Evolutionary conservation across 2,888 invertebrate species (phyloP), one percentile per base, ranked within the genome.

Genomic region (Onthophagus sagittarius): DNA sequence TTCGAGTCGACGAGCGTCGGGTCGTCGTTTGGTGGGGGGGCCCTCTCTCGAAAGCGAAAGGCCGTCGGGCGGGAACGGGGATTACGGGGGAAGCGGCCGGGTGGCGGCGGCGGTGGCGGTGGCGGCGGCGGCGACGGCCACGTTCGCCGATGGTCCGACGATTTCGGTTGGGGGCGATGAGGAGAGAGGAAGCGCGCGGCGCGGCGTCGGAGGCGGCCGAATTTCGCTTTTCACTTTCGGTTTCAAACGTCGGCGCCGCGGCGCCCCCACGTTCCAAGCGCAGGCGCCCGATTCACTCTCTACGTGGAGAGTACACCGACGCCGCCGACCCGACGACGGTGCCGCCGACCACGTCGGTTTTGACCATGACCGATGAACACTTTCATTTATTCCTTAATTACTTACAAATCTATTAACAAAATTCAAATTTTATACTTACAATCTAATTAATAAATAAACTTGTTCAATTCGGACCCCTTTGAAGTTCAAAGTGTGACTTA

Each of bases 221-320:
- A 80, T 82, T 82, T 82, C 82, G 81, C 82, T 84, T 85, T 85
- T 85, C 84, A 85, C 85, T 86, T 86, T 86, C 86, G 82, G 84
- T 85, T 84, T 84, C 84, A 81, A 79, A 78, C 80, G 78, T 79
- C 81, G 82, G 83, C 83, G 84, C 83, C 82, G 79, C 82, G 83
- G 67, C 67, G n/a, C 31, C 31, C 64, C n/a, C 67, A 23, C 67
- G 67, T 84, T 81, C 79, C 79, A 80, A 82, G 82, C 83, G 84
- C 83, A 82, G 79, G 82, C 83, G 83, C 79, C 79, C 79, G 80
- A 84, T 83, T 85, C 84, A 82, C 84, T 85, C 82, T 84, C 85
- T 23, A 23, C 23, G 23, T 23, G 3, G 23, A 23, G n/a, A 53
- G 31, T 15, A 67, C 67, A 32, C 23, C 67, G 79, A 78, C 82